Evolutionary conservation across 2,113 vertebrate species (phyloP).

Genomic region (Pelmatolapia mariae): DNA sequence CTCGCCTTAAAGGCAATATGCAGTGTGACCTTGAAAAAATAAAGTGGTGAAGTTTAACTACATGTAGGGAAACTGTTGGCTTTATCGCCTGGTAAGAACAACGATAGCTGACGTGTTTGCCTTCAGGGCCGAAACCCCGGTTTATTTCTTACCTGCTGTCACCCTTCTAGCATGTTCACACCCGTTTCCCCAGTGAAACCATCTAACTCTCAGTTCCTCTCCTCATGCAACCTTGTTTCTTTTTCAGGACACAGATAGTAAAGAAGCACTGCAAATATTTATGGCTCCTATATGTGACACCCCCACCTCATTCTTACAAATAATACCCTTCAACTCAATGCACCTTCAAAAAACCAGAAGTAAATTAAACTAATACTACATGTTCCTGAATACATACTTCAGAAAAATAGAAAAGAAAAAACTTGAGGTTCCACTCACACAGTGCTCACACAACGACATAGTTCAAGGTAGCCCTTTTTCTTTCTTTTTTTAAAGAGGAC

Average conservation of each 20-base stretch:
- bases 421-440: neutral
- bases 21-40: neutral
- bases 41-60: neutral
- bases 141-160: neutral
- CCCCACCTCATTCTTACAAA: neutral
- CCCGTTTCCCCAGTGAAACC: neutral
- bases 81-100: neutral
- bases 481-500: neutral
- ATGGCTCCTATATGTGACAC: neutral
- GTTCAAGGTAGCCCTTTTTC: slow-evolving; percentile 12
- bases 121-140: neutral
- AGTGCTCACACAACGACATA: neutral
- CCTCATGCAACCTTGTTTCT: neutral
- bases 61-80: neutral
- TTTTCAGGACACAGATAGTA: neutral
- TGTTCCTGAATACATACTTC: neutral
- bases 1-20: neutral
- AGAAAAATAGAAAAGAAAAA: neutral
- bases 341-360: neutral
- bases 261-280: neutral
- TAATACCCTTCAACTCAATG: neutral
- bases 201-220: neutral
- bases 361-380: neutral
- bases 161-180: neutral
- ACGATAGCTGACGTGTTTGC: neutral